phyloP scores from a whole-genome alignment of 2,797 vertebrate species.

The Clarias laeviceps region DNA sequence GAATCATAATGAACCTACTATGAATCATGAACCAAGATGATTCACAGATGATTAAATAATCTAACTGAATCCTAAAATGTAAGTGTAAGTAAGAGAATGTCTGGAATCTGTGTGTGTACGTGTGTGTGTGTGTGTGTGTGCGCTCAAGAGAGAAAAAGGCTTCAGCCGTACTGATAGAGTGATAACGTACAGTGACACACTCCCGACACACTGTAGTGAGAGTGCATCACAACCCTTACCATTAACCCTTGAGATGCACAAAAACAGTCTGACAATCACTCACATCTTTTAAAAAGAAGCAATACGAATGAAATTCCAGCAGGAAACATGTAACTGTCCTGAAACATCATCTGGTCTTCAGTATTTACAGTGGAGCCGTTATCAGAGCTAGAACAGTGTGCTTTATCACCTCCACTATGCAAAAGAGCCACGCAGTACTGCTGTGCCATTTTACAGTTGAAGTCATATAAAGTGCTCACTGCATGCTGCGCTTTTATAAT shows the following conservation, averaged over 20 bases:
- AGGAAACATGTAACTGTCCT: not conserved
- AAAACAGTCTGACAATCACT: not conserved
- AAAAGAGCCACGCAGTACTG: slow-evolving; percentile 14
- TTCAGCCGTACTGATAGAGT: not conserved
- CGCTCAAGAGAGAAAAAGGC: slow-evolving; percentile 40
- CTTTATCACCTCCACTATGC: not conserved
- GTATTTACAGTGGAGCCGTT: slow-evolving; percentile 13
- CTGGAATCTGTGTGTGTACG: not conserved
- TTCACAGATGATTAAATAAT: not conserved
- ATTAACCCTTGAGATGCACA: slow-evolving; percentile 9
- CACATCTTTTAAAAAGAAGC: not conserved
- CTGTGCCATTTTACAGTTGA: slow-evolving; percentile 32
- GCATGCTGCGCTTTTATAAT: slow-evolving; percentile 47
- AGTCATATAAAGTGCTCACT: slow-evolving; percentile 39
- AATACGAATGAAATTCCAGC: not conserved
- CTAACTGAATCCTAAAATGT: not conserved
- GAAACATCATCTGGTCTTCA: not conserved
- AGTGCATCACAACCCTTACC: slow-evolving; percentile 34
- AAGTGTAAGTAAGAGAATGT: slow-evolving; percentile 16
- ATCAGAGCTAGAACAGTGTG: slow-evolving; percentile 11
- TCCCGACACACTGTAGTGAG: slow-evolving; percentile 1
- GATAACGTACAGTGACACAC: not conserved
- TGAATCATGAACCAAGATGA: not conserved
- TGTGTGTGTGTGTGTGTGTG: not conserved
- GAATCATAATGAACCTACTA: not conserved